Conservation (phyloP, 2,113 vertebrate genomes). For the Lonchura striata region DNA sequence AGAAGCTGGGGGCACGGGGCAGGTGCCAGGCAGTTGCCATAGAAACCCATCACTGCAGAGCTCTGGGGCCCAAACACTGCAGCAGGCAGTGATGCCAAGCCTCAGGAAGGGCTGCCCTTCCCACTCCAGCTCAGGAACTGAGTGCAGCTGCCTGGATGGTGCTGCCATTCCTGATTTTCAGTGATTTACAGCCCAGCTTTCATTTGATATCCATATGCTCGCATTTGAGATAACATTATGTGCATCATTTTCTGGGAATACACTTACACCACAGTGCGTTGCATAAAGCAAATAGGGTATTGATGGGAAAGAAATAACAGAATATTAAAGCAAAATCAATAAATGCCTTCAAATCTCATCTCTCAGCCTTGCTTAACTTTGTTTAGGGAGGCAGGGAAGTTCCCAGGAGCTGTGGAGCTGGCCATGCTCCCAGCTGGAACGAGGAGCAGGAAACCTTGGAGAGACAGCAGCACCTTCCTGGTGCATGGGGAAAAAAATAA, state of each 20-base stretch:
- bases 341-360: neutral
- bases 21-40: neutral
- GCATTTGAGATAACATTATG: neutral
- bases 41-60: neutral
- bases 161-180: neutral
- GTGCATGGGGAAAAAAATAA: too few species aligned
- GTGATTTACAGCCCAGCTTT: neutral
- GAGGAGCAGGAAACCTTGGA: neutral
- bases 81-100: neutral
- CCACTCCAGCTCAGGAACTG: fast-evolving
- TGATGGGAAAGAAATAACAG: constrained; percentile 8
- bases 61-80: neutral
- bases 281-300: neutral
- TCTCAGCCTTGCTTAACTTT: neutral
- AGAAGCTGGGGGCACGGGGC: neutral
- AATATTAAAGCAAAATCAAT: constrained; percentile 12
- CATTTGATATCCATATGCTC: neutral
- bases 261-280: fast-evolving
- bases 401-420: neutral
- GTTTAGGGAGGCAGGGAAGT: neutral
- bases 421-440: neutral
- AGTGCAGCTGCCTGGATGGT: neutral
- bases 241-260: neutral
- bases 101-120: neutral
- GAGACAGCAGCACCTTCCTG: neutral